Evolutionary conservation across 1,140 invertebrate species (phyloP).

Genomic region (Zophobas morio): DNA sequence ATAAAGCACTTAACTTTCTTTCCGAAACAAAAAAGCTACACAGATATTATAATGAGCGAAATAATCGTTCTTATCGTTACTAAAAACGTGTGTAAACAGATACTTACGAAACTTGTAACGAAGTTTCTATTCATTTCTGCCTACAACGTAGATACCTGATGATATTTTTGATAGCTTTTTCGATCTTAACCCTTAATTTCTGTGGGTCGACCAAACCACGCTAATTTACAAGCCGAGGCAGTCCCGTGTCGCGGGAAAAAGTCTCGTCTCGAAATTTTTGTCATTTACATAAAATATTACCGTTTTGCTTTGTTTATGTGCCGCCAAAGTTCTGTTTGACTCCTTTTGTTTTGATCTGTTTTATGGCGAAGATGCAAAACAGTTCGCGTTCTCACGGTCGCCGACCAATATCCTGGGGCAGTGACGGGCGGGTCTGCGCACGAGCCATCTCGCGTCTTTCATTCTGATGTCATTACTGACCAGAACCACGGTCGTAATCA

Average conservation of each 20-base stretch:
- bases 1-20: too few species aligned
- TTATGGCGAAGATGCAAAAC: constrained; percentile 43
- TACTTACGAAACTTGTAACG: too few species aligned
- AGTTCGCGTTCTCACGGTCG: constrained; percentile 47
- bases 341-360: constrained; percentile 30
- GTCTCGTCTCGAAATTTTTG: constrained; percentile 12
- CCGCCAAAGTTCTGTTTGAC: constrained; percentile 11
- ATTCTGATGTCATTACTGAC: constrained; percentile 33
- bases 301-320: constrained; percentile 3
- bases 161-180: too few species aligned
- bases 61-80: too few species aligned
- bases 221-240: too few species aligned
- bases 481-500: constrained; percentile 25
- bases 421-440: constrained; percentile 47
- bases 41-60: too few species aligned
- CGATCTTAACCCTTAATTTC: too few species aligned
- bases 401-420: constrained; percentile 45
- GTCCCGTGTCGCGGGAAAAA: neutral
- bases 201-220: too few species aligned
- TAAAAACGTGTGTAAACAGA: too few species aligned
- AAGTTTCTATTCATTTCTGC: too few species aligned
- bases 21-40: too few species aligned
- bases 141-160: too few species aligned
- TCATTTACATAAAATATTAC: constrained; percentile 3
- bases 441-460: constrained; percentile 43